These are phyloP conservation scores for Euzophera pinguis DNA, from an alignment of 2,888 invertebrate genomes.

Conservation along the genomic window DNA sequence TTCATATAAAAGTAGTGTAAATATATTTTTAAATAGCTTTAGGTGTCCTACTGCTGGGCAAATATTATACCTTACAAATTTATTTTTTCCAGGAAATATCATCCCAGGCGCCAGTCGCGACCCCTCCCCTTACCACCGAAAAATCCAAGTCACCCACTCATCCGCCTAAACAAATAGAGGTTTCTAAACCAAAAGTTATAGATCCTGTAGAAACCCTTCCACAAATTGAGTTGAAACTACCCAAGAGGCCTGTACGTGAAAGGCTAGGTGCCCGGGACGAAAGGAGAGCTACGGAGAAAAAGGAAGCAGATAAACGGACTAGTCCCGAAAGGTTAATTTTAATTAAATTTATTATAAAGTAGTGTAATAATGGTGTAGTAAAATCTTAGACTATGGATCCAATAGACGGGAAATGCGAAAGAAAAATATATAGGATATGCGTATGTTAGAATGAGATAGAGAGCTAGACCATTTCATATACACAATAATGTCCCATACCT, in stretches of 20 bases:
- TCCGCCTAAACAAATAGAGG: slow-evolving; percentile 19
- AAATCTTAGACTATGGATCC: too few species aligned
- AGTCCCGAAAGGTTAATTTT: slow-evolving; percentile 70
- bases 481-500: too few species aligned
- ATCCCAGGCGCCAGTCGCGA: slow-evolving; percentile 39
- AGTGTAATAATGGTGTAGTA: slow-evolving; percentile 41
- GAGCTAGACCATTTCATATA: too few species aligned
- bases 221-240: slow-evolving; percentile 70
- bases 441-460: too few species aligned
- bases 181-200: slow-evolving; percentile 19
- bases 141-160: slow-evolving; percentile 32
- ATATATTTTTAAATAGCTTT: too few species aligned
- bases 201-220: slow-evolving; percentile 52
- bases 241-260: slow-evolving; percentile 69
- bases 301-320: slow-evolving; percentile 40
- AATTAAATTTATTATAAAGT: slow-evolving; percentile 42
- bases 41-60: too few species aligned
- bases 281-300: slow-evolving; percentile 37
- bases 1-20: too few species aligned
- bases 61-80: neutral
- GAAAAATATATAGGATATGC: too few species aligned
- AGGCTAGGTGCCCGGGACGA: slow-evolving; percentile 56
- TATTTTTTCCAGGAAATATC: slow-evolving; percentile 51
- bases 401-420: too few species aligned
- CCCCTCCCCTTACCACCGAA: slow-evolving; percentile 38